These are phyloP conservation scores for Natator depressus DNA, from an alignment of 2,113 vertebrate species.

Conservation along the genomic window DNA sequence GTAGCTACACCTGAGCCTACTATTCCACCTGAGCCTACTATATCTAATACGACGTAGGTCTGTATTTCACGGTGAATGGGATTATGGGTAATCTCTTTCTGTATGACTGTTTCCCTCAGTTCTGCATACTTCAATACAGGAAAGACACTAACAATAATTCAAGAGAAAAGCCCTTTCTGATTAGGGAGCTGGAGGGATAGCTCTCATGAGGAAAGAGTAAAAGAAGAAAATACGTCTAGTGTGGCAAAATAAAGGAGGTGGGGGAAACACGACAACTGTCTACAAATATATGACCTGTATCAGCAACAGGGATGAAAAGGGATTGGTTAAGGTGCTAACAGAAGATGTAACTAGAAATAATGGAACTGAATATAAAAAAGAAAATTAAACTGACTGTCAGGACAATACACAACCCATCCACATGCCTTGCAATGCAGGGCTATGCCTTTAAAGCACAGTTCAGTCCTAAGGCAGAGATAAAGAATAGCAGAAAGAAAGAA, in stretches of 20 bases:
- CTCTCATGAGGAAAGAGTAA: not conserved
- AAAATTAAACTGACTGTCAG: not conserved
- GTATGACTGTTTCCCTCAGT: not conserved
- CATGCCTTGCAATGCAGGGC: not conserved
- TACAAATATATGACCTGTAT: not conserved
- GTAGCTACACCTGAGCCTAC: not conserved
- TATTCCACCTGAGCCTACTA: not conserved
- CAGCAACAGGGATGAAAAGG: not conserved
- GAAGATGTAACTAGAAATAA: not conserved
- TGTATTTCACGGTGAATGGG: not conserved
- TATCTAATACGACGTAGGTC: not conserved
- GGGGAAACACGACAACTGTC: not conserved
- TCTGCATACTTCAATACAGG: not conserved
- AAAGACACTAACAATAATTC: not conserved
- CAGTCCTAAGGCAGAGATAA: not conserved
- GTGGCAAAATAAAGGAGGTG: not conserved
- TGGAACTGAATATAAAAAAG: not conserved
- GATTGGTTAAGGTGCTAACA: not conserved
- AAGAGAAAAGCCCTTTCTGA: not conserved
- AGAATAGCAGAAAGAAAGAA: not conserved
- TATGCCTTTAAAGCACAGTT: not conserved
- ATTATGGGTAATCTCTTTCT: not conserved
- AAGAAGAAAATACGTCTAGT: not conserved
- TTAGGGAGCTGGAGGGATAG: not conserved
- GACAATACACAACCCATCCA: not conserved